phyloP scores from a whole-genome alignment of 2,888 invertebrate species.

The Hirtodrosophila confusa region DNA sequence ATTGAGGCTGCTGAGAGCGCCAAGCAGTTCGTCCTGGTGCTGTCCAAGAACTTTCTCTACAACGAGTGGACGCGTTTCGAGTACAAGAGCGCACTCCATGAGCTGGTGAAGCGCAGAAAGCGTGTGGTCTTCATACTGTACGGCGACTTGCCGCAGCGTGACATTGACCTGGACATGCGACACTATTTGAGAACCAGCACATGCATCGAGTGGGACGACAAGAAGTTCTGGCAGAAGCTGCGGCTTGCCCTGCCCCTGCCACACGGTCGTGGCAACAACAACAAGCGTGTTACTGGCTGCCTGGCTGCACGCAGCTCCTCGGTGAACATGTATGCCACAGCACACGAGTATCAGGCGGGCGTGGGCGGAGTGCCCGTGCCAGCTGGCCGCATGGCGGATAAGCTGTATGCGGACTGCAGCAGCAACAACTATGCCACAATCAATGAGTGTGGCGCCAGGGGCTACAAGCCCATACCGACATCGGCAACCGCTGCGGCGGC shows the following conservation, averaged over 20 bases:
- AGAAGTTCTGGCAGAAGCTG: conserved; percentile 98
- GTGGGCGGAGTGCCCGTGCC: conserved; percentile 37
- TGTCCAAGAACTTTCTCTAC: conserved; percentile 96
- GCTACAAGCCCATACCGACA: conserved; percentile 81
- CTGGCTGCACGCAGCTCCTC: conserved; percentile 84
- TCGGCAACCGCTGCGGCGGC: conserved; percentile 76
- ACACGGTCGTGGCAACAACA: conserved; percentile 72
- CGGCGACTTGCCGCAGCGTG: conserved; percentile 94
- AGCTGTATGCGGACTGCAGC: conserved; percentile 80
- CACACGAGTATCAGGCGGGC: conserved; percentile 46
- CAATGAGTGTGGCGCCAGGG: conserved; percentile 82
- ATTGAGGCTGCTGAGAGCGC: conserved; percentile 96
- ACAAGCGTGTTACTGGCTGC: conserved; percentile 77
- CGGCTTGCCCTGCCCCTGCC: conserved; percentile 93
- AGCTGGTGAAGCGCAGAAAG: conserved; percentile 93
- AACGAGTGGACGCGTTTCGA: conserved; percentile 98
- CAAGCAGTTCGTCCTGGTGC: conserved; percentile 93
- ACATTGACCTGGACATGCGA: conserved; percentile 95
- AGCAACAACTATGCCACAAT: conserved; percentile 83
- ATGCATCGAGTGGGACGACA: conserved; percentile 96
- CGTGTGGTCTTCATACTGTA: conserved; percentile 95
- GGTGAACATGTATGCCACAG: conserved; percentile 57
- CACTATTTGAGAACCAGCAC: conserved; percentile 95
- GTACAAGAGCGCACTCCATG: conserved; percentile 96
- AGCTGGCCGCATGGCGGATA: conserved; percentile 64